Base-by-base conservation (phyloP, 1,140 invertebrate species). In the Nephila pilipes region DNA sequence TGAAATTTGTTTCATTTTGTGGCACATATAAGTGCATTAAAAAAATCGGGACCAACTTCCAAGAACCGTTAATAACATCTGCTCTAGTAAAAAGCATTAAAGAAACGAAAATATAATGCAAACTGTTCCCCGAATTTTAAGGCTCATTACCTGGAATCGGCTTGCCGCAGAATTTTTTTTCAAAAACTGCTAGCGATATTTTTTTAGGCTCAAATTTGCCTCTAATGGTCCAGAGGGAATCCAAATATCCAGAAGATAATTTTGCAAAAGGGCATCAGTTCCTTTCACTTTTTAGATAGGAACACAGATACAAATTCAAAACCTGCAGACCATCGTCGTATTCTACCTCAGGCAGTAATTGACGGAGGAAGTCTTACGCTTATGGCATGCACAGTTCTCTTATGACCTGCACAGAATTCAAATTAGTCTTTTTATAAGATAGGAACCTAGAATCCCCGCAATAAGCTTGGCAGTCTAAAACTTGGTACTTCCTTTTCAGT, bases 61-160 rank as follows among this genome's bases (percentile, higher is more conserved):
- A 54, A 81, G 25, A 81, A 81, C 46, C 80, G 46, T 81, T 81
- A 81, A 81, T 81, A 81, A 81, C 80, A 81, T 25, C 80, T 81
- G 80, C 46, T 81, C 22, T 81, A 54, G 38, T 38, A 81, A 81
- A 81, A 80, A 81, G 46, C 38, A 75, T 75, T 75, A 75, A 81
- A 81, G 46, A 46, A 81, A 54, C 80, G 25, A 55, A 81, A 81
- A 54, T 75, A 16, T 81, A 46, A 55, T 25, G n/a, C 80, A 81
- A 81, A 81, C 80, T 81, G 80, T 81, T 81, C n/a, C 36, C 38
- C 80, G 46, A 81, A 81, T 81, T 81, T 81, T 81, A 81, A 81
- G 80, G 80, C 80, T 81, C 80, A 81, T 81, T 81, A 81, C 80
- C 80, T 81, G 46, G n/a, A 55, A 54, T 20, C 38, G 38, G 80